A percentile compares a stretch with the other conserved stretches of the same genome.
Conservation (phyloP, 2,797 vertebrate genomes). For the Podargus strigoides region DNA sequence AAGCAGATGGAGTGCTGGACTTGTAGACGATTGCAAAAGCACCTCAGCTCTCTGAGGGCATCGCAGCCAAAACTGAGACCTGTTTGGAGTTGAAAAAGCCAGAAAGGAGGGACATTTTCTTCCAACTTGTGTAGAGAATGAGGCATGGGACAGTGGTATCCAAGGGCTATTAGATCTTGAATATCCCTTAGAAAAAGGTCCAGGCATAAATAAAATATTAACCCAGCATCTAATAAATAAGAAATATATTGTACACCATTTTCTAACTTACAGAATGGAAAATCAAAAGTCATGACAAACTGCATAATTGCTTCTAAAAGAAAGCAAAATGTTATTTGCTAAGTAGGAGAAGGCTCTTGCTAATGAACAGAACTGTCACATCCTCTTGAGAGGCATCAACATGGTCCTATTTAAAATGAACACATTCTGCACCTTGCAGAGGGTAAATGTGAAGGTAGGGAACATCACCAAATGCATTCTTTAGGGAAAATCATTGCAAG, state of each 20-base stretch:
- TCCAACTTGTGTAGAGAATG: not conserved
- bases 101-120: not conserved
- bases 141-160: not conserved
- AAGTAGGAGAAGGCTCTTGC: not conserved
- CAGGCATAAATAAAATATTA: not conserved
- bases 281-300: not conserved
- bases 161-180: not conserved
- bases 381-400: not conserved
- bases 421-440: not conserved
- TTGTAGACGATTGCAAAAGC: rapidly evolving
- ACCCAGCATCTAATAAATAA: not conserved
- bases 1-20: not conserved
- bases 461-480: not conserved
- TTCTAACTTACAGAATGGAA: not conserved
- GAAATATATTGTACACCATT: not conserved
- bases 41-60: rapidly evolving
- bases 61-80: not conserved
- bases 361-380: not conserved
- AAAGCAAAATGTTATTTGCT: not conserved
- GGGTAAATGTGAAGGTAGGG: too few species aligned
- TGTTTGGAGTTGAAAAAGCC: not conserved
- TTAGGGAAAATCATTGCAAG: not conserved
- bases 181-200: not conserved
- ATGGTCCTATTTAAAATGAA: not conserved
- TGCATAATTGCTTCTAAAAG: not conserved